Evolutionary conservation across 2,113 vertebrate species (phyloP), one percentile per base, ranked within the genome.

Genomic region (Gymnobelideus leadbeateri): DNA sequence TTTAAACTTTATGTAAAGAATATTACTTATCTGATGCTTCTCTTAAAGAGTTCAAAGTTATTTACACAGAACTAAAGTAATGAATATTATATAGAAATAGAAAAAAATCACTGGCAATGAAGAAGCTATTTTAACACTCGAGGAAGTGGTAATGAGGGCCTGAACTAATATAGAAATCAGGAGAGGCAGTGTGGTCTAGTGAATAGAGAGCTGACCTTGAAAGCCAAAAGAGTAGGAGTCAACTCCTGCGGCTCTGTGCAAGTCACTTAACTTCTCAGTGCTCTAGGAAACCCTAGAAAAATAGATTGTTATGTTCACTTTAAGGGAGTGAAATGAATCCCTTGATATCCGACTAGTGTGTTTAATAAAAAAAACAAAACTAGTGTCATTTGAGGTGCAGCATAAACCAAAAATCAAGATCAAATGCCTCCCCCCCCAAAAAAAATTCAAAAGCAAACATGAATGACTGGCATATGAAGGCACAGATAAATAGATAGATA

Each of bases 1-100:
- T 46, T 93, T 96, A 11, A 92, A 14, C 11, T 97, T 51, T 51
- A 51, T 51, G 11, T 84, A 77, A 52, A 47, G 28, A 37, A 84
- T 37, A 1, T 3, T 84, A 23, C 8, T 11, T 9, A 47, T 0
- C 28, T 77, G 37, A 93, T 57, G 14, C n/a, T 89, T 52, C 91
- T 93, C 91, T 51, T 61, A 61, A 91, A 91, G 37, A 91, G 55
- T 23, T 95, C 37, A 46, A 1, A 92, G 19, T 52, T 89, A 55
- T 53, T 94, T 89, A 93, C 24, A 53, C 94, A 26, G 24, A 90
- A 52, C 68, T 37, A 47, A 43, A 25, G 51, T 2, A 8, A 89
- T 19, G 51, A 50, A 51, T n/a, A n/a, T n/a, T n/a, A n/a, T n/a
- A n/a, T n/a, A n/a, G n/a, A n/a, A n/a, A n/a, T n/a, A n/a, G n/a